phyloP scores from a whole-genome alignment of 2,113 vertebrate species.

The Eira barbara region DNA sequence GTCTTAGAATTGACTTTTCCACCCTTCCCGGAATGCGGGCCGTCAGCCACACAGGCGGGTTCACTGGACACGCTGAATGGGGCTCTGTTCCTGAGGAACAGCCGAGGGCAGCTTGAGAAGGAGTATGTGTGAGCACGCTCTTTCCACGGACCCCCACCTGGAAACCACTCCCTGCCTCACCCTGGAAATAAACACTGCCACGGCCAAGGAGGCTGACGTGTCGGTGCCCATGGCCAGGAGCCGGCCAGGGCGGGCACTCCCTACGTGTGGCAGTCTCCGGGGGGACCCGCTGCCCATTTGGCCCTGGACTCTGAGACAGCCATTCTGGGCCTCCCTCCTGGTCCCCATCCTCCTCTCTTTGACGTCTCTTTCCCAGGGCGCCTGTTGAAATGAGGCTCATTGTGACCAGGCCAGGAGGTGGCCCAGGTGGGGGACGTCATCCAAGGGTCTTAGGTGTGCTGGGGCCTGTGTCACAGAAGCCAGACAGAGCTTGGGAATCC shows the following conservation, averaged over 20 bases:
- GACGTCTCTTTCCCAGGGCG: background rate
- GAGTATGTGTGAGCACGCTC: background rate
- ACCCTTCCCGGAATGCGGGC: background rate
- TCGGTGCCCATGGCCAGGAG: background rate
- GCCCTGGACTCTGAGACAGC: constrained; percentile 27
- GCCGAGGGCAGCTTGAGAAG: background rate
- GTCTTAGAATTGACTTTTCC: constrained; percentile 32
- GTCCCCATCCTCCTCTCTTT: background rate
- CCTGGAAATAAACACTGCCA: constrained; percentile 55
- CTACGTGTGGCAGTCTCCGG: background rate
- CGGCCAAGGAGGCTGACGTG: constrained; percentile 12
- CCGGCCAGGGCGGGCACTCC: background rate
- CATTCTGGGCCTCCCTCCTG: background rate
- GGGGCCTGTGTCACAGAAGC: background rate
- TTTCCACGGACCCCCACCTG: constrained; percentile 69
- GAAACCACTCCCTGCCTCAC: constrained; percentile 1
- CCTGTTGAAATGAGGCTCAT: background rate
- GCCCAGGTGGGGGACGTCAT: background rate
- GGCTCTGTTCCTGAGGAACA: constrained; percentile 62
- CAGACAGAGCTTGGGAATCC: background rate
- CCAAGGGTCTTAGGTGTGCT: background rate
- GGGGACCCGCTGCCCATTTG: background rate
- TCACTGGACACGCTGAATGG: constrained; percentile 49
- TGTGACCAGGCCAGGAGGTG: background rate
- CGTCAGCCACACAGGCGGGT: background rate